phyloP scores from a whole-genome alignment of 2,888 invertebrate genomes.

The Neria commutata region DNA sequence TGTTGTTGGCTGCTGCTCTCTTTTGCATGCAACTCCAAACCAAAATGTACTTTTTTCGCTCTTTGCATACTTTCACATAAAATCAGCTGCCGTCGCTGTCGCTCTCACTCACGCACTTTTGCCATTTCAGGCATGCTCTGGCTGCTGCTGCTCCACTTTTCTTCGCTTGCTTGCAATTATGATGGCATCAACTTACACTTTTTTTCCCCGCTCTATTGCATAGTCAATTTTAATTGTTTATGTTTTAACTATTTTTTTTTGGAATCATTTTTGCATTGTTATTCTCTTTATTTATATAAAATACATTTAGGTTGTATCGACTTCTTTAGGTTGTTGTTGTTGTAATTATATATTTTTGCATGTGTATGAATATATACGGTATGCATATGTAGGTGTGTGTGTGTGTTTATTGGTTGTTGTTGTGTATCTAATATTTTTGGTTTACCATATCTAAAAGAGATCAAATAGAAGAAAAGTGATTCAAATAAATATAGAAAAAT shows the following conservation, averaged over 20 bases:
- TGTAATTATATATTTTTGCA: conserved; percentile 35
- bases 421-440: conserved; percentile 57
- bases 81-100: too few relatives aligned
- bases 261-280: not conserved
- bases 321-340: not conserved
- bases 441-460: conserved; percentile 58
- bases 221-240: too few relatives aligned
- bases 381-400: conserved; percentile 13
- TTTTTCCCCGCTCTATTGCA: too few relatives aligned
- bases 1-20: too few relatives aligned
- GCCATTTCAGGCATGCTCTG: too few relatives aligned
- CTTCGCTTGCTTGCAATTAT: too few relatives aligned
- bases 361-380: conserved; percentile 15
- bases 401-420: not conserved
- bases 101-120: too few relatives aligned
- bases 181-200: too few relatives aligned
- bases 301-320: not conserved
- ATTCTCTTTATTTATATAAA: conserved; percentile 36
- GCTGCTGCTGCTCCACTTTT: too few relatives aligned
- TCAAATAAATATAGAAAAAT: conserved; percentile 13
- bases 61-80: too few relatives aligned
- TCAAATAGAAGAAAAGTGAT: conserved; percentile 32
- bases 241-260: not conserved
- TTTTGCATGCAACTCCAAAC: too few relatives aligned
- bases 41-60: too few relatives aligned